These are phyloP conservation scores for Agrochola lota DNA, from an alignment of 2,888 invertebrate genomes.

Conservation along the genomic window DNA sequence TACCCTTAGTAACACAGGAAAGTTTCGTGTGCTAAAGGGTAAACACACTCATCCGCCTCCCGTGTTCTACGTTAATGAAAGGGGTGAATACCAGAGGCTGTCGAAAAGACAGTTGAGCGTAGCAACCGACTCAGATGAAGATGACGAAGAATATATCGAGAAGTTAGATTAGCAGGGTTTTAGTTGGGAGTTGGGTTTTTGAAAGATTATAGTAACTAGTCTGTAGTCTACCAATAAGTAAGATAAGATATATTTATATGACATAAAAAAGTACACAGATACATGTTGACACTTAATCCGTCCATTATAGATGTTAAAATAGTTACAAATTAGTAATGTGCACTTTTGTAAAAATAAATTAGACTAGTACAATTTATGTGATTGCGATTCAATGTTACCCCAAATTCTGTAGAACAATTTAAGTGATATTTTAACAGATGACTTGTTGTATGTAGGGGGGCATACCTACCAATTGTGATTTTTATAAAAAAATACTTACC, in stretches of 20 bases:
- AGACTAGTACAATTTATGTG: too few species aligned
- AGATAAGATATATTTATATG: too few species aligned
- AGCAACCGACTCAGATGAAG: constrained; percentile 6
- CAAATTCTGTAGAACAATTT: too few species aligned
- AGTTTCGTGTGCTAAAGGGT: constrained; percentile 73
- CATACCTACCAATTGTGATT: neutral
- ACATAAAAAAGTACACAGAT: too few species aligned
- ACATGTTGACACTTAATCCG: too few species aligned
- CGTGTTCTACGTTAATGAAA: constrained; percentile 78
- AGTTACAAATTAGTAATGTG: too few species aligned
- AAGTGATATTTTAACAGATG: too few species aligned
- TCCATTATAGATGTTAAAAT: too few species aligned
- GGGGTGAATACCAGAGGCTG: constrained; percentile 78
- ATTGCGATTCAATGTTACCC: too few species aligned
- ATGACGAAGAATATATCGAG: constrained; percentile 22
- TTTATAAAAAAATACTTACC: too few species aligned
- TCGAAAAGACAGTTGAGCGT: constrained; percentile 59
- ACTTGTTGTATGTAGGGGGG: neutral
- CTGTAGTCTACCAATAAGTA: neutral
- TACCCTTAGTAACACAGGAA: constrained; percentile 72
- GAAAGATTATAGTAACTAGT: neutral
- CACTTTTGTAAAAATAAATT: too few species aligned
- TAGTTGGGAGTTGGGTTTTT: neutral
- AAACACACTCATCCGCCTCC: constrained; percentile 82
- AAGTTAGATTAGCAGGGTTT: neutral